Percentiles rank a stretch among this genome's conserved stretches.
These are phyloP conservation scores for Pristis pectinata DNA, from an alignment of 2,797 vertebrate species.

Conservation along the genomic window DNA sequence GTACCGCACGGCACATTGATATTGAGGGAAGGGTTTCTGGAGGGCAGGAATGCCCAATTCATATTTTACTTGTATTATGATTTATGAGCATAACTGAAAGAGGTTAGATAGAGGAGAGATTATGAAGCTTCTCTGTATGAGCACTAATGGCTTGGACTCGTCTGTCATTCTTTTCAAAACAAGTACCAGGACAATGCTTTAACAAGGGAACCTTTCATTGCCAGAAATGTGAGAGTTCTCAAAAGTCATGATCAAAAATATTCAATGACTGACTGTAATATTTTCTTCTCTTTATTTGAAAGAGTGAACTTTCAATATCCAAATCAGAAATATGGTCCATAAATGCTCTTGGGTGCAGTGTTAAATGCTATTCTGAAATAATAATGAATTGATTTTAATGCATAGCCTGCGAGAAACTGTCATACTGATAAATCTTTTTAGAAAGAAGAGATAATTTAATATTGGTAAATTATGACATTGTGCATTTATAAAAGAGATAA, in stretches of 20 bases:
- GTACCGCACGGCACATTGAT: slow-evolving; percentile 42
- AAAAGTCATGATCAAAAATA: slow-evolving; percentile 52
- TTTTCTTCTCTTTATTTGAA: slow-evolving; percentile 57
- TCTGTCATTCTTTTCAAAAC: slow-evolving; percentile 26
- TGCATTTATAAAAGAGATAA: neutral
- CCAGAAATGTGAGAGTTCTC: slow-evolving; percentile 52
- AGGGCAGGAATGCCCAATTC: slow-evolving; percentile 46
- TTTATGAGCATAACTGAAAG: slow-evolving; percentile 45
- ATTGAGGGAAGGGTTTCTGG: slow-evolving; percentile 38
- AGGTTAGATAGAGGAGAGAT: slow-evolving; percentile 42
- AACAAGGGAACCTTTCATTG: slow-evolving; percentile 48
- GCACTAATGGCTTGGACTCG: slow-evolving; percentile 7
- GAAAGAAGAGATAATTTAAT: neutral
- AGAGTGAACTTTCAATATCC: slow-evolving; percentile 56
- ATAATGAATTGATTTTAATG: slow-evolving; percentile 54
- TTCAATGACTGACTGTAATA: slow-evolving; percentile 59
- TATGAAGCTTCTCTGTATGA: slow-evolving; percentile 46
- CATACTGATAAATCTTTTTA: neutral
- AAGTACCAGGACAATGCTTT: slow-evolving; percentile 33
- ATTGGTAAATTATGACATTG: neutral
- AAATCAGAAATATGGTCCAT: slow-evolving; percentile 54
- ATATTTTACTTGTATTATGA: slow-evolving; percentile 45
- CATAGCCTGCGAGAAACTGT: neutral
- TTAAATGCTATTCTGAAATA: slow-evolving; percentile 57
- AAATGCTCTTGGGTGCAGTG: slow-evolving; percentile 49